Evolutionary conservation across 2,797 vertebrate genomes (phyloP), one percentile per base, ranked within the genome.

Genomic region (Myioborus miniatus): DNA sequence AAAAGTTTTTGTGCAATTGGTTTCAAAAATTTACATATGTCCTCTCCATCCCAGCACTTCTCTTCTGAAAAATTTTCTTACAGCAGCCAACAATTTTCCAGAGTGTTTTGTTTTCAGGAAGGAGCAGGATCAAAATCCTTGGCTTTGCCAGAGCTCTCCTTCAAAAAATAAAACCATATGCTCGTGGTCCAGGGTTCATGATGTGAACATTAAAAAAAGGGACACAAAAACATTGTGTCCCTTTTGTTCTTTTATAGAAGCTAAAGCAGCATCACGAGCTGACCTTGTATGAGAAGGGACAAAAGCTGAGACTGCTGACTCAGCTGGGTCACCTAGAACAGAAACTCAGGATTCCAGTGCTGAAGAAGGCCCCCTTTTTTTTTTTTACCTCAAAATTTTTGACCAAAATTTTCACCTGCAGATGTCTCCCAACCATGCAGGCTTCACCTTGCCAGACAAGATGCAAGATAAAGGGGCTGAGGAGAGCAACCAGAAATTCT

Each of bases 11-110:
- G 69, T 97, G 59, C 79, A 96, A 50, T 78, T 15, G 0, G 70
- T 96, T 94, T 96, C 56, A 87, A 97, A 97, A 80, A 95, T 96
- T 87, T 90, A 78, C 23, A 86, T 86, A 47, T 59, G 83, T 60
- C 64, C 36, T 82, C 93, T 94, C 76, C 83, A 95, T 76, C 77
- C 90, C 36, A 94, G 67, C 29, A 94, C 49, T 85, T 96, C 75
- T 20, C 44, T 95, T 91, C 90, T 90, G 83, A 97, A 96, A 32
- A 90, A 30, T 16, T 95, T 95, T 85, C 94, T 96, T 83, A 58
- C 83, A 16, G 69, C 52, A 64, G 88, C 88, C 37, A 60, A 79
- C 58, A 56, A 55, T 92, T 59, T 92, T 87, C 89, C 89, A 87
- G 49, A 90, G 17, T 86, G 50, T 2, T 4, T 93, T 93, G 82